A percentile compares a stretch with the other conserved stretches of the same genome.
Conservation (phyloP, 1,140 invertebrate genomes). For the Rhopalosiphum padi region DNA sequence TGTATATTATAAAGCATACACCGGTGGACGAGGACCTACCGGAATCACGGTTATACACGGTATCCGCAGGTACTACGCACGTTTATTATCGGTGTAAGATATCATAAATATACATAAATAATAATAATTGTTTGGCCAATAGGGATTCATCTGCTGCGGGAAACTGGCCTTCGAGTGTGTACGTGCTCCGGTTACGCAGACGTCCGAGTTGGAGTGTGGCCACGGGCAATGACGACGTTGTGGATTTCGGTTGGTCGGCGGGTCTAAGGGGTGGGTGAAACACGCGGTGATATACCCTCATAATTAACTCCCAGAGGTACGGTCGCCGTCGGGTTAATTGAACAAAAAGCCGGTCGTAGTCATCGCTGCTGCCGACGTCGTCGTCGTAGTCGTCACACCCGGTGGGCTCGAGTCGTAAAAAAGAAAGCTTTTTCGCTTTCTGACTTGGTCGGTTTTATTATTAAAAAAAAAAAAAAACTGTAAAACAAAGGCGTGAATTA, state of each 20-base stretch:
- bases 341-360: conserved; percentile 22
- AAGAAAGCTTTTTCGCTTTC: conserved; percentile 24
- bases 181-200: not conserved
- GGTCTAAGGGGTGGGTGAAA: not conserved
- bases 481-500: conserved; percentile 1
- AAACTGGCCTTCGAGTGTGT: not conserved
- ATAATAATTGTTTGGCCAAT: not conserved
- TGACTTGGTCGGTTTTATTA: conserved; percentile 15
- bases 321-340: conserved; percentile 30
- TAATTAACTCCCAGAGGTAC: conserved; percentile 41
- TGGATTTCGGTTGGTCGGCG: not conserved
- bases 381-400: conserved; percentile 3
- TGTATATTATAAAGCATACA: not conserved
- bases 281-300: not conserved
- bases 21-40: not conserved
- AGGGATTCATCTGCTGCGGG: not conserved
- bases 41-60: not conserved
- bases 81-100: not conserved
- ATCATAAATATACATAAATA: not conserved
- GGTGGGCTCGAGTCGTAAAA: conserved; percentile 19
- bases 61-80: not conserved
- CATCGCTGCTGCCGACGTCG: not conserved
- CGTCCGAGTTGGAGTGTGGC: not conserved
- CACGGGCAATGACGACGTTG: not conserved
- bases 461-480: not conserved